Conservation (phyloP, 2,113 vertebrate genomes). For the Macrotis lagotis region DNA sequence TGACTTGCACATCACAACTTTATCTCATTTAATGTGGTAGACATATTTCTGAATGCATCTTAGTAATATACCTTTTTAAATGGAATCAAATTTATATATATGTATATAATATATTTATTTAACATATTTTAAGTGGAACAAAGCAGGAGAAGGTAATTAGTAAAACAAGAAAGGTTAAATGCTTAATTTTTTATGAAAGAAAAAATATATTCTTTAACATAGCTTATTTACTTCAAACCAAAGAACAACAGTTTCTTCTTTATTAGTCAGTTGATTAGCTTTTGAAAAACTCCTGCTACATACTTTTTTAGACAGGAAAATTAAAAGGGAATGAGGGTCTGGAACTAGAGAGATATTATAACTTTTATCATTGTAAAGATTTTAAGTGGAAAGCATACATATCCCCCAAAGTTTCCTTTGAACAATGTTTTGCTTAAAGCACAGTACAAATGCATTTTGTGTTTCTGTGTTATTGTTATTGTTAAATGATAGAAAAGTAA, state of each 20-base stretch:
- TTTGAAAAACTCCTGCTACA: background rate
- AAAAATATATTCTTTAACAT: too few relatives aligned
- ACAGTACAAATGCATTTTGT: background rate
- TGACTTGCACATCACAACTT: background rate
- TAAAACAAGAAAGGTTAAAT: too few relatives aligned
- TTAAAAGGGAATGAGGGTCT: background rate
- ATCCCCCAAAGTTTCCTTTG: background rate
- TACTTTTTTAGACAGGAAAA: background rate
- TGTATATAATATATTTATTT: too few relatives aligned
- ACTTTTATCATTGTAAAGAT: background rate
- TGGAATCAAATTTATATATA: background rate
- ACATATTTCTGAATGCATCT: background rate
- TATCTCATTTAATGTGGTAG: background rate
- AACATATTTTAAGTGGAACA: too few relatives aligned
- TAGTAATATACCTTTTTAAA: too few relatives aligned
- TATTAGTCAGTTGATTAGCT: background rate
- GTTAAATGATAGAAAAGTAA: background rate
- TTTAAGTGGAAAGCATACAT: background rate
- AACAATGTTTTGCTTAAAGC: background rate
- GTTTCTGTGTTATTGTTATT: background rate
- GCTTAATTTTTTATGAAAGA: too few relatives aligned
- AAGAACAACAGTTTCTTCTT: background rate
- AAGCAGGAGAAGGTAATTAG: too few relatives aligned
- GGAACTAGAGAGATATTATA: background rate
- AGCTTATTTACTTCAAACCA: too few relatives aligned